Conservation (phyloP, 2,797 vertebrate species). For the Anabas testudineus region DNA sequence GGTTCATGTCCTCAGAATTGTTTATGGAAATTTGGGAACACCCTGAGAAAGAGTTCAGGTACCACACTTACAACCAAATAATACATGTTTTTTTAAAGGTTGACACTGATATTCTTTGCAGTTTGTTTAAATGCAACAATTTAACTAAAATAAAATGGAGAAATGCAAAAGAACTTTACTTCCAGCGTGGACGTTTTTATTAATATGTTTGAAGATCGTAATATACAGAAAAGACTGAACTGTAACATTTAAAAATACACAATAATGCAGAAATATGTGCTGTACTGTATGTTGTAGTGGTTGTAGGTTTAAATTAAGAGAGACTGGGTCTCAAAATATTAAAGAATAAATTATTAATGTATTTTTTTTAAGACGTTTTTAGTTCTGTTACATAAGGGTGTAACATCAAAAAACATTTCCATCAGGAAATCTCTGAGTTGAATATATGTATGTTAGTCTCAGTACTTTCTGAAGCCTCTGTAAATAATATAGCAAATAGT, state of each 20-base stretch:
- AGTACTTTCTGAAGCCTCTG: neutral
- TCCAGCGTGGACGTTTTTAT: neutral
- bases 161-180: neutral
- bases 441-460: too few species aligned
- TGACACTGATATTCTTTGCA: too few species aligned
- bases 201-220: neutral
- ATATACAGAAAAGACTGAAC: too few species aligned
- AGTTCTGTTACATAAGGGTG: neutral
- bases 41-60: neutral
- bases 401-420: neutral
- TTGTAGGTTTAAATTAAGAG: neutral
- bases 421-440: neutral
- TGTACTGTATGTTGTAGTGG: too few species aligned
- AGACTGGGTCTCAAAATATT: neutral
- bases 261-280: too few species aligned
- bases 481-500: neutral
- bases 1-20: slow-evolving; percentile 27
- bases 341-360: too few species aligned
- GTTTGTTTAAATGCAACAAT: neutral
- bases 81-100: slow-evolving; percentile 10
- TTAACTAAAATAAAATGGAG: neutral
- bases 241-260: too few species aligned
- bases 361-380: neutral
- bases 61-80: neutral
- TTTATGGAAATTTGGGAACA: slow-evolving; percentile 3